These are phyloP conservation scores for Forbesichthys papilliferus DNA, from an alignment of 2,113 vertebrate genomes.

Conservation along the genomic window DNA sequence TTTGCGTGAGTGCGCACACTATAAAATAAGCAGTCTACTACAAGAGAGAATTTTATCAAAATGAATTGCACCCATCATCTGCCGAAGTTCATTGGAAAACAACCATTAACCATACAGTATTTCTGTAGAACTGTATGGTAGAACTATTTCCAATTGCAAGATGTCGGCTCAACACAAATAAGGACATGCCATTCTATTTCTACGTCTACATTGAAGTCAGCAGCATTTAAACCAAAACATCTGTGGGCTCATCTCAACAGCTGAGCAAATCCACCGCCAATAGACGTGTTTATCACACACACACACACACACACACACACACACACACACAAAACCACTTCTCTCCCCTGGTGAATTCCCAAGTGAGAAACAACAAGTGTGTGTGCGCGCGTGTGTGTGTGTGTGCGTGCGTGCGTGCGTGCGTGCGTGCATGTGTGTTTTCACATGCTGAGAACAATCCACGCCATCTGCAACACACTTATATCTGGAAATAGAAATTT, in stretches of 20 bases:
- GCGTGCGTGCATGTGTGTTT: slow-evolving; percentile 39
- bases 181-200: background rate
- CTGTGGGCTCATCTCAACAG: slow-evolving; percentile 48
- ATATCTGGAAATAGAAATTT: slow-evolving; percentile 58
- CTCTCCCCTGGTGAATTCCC: slow-evolving; percentile 33
- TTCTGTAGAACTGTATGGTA: no score
- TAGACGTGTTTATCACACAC: slow-evolving; percentile 52
- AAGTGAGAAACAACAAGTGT: slow-evolving; percentile 37
- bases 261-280: slow-evolving; percentile 26
- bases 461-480: slow-evolving; percentile 55
- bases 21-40: background rate
- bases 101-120: no score
- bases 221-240: slow-evolving; percentile 16
- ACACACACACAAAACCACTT: slow-evolving; percentile 10
- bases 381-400: background rate
- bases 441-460: slow-evolving; percentile 39
- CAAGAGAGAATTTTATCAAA: background rate
- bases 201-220: background rate
- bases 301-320: slow-evolving; percentile 5
- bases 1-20: background rate
- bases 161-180: background rate
- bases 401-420: no score
- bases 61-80: no score
- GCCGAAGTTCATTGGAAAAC: no score
- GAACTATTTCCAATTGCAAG: no score